Evolutionary conservation across 2,797 vertebrate genomes (phyloP).

Genomic region (Tragopan temminckii): DNA sequence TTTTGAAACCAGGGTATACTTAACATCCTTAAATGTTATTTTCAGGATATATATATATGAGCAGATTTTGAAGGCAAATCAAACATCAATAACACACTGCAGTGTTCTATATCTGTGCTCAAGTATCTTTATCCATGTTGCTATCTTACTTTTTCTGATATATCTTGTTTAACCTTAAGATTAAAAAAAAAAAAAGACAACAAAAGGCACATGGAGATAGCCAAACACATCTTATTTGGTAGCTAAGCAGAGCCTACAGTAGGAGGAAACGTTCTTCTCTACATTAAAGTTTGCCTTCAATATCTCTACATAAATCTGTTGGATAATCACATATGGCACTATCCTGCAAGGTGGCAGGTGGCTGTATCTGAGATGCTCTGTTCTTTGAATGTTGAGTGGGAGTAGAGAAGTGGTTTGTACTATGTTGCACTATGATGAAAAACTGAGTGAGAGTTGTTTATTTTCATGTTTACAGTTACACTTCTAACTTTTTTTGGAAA

Average conservation of each 20-base stretch:
- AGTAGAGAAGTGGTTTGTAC: slow-evolving; percentile 52
- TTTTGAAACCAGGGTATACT: neutral
- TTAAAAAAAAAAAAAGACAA: neutral
- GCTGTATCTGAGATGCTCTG: slow-evolving; percentile 26
- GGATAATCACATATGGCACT: slow-evolving; percentile 46
- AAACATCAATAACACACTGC: neutral
- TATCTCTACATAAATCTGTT: slow-evolving; percentile 15
- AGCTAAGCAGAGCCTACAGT: neutral
- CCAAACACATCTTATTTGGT: neutral
- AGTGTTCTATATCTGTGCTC: neutral
- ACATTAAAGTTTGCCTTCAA: neutral
- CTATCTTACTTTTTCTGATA: neutral
- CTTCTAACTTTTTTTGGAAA: slow-evolving; percentile 18
- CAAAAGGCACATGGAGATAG: neutral
- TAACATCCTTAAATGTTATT: neutral
- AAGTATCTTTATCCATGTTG: neutral
- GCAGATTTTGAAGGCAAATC: neutral
- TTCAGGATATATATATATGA: neutral
- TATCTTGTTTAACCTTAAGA: neutral
- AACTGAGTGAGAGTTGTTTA: slow-evolving; percentile 40
- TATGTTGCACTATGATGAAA: slow-evolving; percentile 14
- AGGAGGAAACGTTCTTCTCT: neutral
- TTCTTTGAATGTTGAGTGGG: slow-evolving; percentile 63
- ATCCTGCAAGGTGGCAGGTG: slow-evolving; percentile 54
- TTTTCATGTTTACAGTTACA: slow-evolving; percentile 64